A percentile compares a stretch with the other conserved stretches of the same genome.
Conservation (phyloP, 2,888 invertebrate species). For the Podabrus alpinus region DNA sequence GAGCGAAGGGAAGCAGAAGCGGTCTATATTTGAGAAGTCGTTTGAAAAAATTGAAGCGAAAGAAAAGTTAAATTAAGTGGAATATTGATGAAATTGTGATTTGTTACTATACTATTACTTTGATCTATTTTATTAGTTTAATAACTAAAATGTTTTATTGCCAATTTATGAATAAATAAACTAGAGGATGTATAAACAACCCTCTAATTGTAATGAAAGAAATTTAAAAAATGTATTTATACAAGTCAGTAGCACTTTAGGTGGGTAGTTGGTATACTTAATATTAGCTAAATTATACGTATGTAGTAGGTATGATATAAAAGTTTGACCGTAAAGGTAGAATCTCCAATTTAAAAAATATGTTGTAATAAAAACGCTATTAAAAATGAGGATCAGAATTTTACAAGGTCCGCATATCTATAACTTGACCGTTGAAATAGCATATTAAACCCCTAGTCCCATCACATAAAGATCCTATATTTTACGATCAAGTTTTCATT, state of each 20-base stretch:
- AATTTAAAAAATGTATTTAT: neutral
- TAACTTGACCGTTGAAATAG: conserved; percentile 26
- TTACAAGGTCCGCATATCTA: conserved; percentile 27
- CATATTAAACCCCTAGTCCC: conserved; percentile 28
- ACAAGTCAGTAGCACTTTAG: too few species aligned
- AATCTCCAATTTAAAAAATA: conserved; percentile 4
- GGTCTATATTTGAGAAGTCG: too few species aligned
- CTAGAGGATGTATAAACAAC: neutral
- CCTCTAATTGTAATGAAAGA: neutral
- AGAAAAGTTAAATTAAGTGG: too few species aligned
- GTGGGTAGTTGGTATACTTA: neutral
- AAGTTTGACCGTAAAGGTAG: neutral
- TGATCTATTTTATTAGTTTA: too few species aligned
- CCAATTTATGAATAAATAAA: too few species aligned
- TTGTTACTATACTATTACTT: too few species aligned
- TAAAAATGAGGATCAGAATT: conserved; percentile 26
- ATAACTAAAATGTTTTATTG: too few species aligned
- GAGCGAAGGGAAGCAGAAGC: too few species aligned
- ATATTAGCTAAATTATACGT: neutral
- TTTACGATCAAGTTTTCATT: conserved; percentile 30
- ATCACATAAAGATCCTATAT: conserved; percentile 24
- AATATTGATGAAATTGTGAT: too few species aligned
- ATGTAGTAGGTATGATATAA: neutral
- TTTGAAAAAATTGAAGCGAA: too few species aligned
- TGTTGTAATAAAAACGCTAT: conserved; percentile 17